These are phyloP conservation scores for Gadus macrocephalus DNA, from an alignment of 2,113 vertebrate genomes.

Conservation along the genomic window DNA sequence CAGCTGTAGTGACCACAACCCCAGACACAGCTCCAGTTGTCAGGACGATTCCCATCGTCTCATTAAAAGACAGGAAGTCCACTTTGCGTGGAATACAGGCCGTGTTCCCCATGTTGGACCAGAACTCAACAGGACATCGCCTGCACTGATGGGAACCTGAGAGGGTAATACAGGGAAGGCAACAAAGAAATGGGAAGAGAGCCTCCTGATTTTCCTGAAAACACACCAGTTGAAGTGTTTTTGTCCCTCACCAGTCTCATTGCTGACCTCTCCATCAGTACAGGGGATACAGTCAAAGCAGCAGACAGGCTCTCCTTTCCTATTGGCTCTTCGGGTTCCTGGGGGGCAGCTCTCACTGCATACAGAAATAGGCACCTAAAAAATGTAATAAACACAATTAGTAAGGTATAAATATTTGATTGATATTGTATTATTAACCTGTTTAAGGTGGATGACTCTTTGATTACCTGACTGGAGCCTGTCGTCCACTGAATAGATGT, in stretches of 20 bases:
- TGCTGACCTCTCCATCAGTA: constrained; percentile 71
- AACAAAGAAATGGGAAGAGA: neutral
- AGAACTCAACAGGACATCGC: constrained; percentile 48
- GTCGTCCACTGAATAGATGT: constrained; percentile 44
- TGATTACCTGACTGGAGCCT: constrained; percentile 4
- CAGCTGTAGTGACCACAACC: constrained; percentile 53
- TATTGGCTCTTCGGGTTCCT: constrained; percentile 65
- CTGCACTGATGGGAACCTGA: constrained; percentile 64
- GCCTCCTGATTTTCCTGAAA: neutral
- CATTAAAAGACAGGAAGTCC: constrained; percentile 52
- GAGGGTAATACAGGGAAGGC: neutral
- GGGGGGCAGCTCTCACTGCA: constrained; percentile 71
- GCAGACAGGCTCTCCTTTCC: constrained; percentile 68
- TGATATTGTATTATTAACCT: neutral
- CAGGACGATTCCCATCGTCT: constrained; percentile 49
- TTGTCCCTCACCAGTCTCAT: constrained; percentile 51
- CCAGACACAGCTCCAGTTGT: constrained; percentile 56
- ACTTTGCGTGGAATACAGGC: constrained; percentile 44
- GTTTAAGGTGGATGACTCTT: neutral
- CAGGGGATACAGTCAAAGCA: constrained; percentile 78
- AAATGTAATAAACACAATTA: neutral
- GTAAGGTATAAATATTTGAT: neutral
- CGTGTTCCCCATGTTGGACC: constrained; percentile 53
- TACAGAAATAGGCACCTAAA: constrained; percentile 58
- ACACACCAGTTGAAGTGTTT: constrained; percentile 2